These are phyloP conservation scores for Sardina pilchardus DNA, from an alignment of 2,113 vertebrate species.

Conservation along the genomic window DNA sequence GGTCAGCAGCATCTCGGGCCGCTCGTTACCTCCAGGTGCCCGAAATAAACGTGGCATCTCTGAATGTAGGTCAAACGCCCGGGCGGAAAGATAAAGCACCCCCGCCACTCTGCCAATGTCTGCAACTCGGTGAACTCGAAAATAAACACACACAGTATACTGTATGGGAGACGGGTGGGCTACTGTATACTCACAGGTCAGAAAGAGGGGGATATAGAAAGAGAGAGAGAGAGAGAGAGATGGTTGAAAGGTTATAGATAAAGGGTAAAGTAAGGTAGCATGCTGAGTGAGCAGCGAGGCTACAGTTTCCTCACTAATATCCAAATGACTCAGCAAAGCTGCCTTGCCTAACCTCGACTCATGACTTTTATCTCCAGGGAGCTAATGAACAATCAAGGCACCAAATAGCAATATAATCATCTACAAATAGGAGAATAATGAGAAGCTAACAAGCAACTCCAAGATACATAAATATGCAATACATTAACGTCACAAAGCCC, in stretches of 20 bases:
- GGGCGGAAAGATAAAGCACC: conserved; percentile 30
- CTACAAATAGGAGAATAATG: not conserved
- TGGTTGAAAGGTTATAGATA: not conserved
- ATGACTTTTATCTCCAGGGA: not conserved
- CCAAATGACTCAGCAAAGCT: not conserved
- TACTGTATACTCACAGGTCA: not conserved
- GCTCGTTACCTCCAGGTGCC: conserved; percentile 33
- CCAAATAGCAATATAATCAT: not conserved
- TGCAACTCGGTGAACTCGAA: conserved; percentile 23
- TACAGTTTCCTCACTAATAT: not conserved
- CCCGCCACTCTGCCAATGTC: conserved; percentile 11
- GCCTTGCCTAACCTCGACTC: not conserved
- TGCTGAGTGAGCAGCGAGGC: not conserved
- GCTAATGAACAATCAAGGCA: not conserved
- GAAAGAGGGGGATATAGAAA: not conserved
- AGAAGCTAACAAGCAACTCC: not conserved
- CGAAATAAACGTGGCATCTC: conserved; percentile 48
- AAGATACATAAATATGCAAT: not conserved
- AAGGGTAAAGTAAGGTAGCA: not conserved
- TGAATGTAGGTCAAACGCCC: conserved; percentile 57
- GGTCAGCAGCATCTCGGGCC: conserved; percentile 33
- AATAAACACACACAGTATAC: conserved; percentile 42
- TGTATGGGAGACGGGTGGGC: not conserved
- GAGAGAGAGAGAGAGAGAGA: not conserved
- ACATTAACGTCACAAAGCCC: not conserved